Base-by-base conservation (phyloP, 1,140 invertebrate genomes). In the silkworm (Bombyx mori) region DNA sequence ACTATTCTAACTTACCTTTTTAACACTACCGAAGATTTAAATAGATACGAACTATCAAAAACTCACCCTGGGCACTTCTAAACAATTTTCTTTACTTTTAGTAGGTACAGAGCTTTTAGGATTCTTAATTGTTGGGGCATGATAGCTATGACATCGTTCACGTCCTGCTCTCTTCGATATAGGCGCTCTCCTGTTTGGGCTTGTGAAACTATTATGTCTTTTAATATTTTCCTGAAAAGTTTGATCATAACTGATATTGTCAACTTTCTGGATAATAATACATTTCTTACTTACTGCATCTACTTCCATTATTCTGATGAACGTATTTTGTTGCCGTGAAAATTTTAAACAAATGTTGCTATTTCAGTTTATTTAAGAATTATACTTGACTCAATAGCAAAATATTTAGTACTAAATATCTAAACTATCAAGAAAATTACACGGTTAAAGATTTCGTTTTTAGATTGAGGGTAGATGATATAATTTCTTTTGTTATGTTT, bases 71-170 rank as follows among this genome's bases (percentile, higher is more conserved):
- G 65, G 61, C 26, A 58, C 43, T 51, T 58, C 42, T 18, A 51
- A 54, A 55, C 53, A 12, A 54, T 18, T 54, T 22, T 54, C 53
- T 47, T 22, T 22, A 52, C 2, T 35, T 52, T 52, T 52, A 42
- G 1, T 44, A 44, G 44, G 18, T 42, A n/a, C 10, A 35, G 4
- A 35, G 4, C 42, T 8, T 43, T 18, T 44, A 43, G 52, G 44
- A 42, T 42, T 7, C 44, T 59, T 63, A 47, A 69, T 64, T 44
- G 64, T 61, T 67, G 62, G 69, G 45, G 71, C 75, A 62, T 80
- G 62, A 68, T 76, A 82, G 58, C 77, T 82, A 35, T 82, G 72
- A 62, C 79, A 79, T 48, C 82, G 68, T 72, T 85, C 82, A 69
- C 82, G 70, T 48, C 79, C 79, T 53, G 66, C 51, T 56, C 73